Percentiles rank a stretch among this genome's conserved stretches.
Conservation (phyloP, 2,113 vertebrate genomes). For the Odontesthes bonariensis region DNA sequence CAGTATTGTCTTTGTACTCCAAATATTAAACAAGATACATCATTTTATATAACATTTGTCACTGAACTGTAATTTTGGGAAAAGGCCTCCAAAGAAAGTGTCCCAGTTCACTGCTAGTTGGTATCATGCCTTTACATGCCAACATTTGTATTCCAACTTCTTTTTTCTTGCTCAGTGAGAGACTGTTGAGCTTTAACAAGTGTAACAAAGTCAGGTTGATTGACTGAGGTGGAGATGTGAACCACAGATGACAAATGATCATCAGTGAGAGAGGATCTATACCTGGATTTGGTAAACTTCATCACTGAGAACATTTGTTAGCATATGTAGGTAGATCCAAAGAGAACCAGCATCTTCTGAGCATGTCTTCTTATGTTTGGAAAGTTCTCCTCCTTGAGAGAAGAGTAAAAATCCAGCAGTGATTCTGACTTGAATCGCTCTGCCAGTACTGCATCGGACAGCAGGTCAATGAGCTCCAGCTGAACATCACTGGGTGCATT, state of each 20-base stretch:
- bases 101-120: background rate
- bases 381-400: no score
- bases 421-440: no score
- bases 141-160: background rate
- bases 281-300: conserved; percentile 14
- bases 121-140: background rate
- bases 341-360: no score
- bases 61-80: background rate
- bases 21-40: background rate
- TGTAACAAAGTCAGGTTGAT: background rate
- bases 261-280: background rate
- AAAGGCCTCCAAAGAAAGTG: background rate
- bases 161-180: conserved; percentile 3
- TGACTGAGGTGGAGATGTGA: background rate
- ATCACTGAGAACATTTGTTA: background rate
- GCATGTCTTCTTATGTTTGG: no score
- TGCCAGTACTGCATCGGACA: no score
- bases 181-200: background rate
- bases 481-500: no score
- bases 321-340: no score
- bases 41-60: background rate
- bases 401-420: no score
- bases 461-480: no score
- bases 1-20: conserved; percentile 1
- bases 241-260: conserved; percentile 6